These are phyloP conservation scores for Erannis defoliaria DNA, from an alignment of 2,888 invertebrate species.

Conservation along the genomic window DNA sequence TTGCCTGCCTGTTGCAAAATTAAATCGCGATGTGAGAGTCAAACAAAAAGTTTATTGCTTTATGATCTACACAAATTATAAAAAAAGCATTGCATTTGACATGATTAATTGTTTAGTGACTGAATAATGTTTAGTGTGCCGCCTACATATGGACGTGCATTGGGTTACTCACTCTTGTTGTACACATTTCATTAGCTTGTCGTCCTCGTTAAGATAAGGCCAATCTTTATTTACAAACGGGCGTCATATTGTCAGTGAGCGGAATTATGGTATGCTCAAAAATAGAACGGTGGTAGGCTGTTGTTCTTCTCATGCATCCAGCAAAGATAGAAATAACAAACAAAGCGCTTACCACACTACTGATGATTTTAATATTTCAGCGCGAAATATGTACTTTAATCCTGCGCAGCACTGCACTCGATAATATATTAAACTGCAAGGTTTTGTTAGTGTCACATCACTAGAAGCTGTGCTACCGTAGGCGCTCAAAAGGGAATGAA, in stretches of 20 bases:
- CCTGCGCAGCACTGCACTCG: too few species aligned
- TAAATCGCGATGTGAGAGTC: slow-evolving; percentile 39
- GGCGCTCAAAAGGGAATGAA: too few species aligned
- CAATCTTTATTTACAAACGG: slow-evolving; percentile 14
- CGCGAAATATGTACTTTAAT: too few species aligned
- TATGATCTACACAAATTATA: slow-evolving; percentile 29
- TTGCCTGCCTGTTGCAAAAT: too few species aligned
- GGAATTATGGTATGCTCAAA: slow-evolving; percentile 5
- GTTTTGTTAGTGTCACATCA: too few species aligned
- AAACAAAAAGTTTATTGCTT: slow-evolving; percentile 23
- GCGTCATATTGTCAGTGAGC: slow-evolving; percentile 1
- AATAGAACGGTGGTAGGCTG: slow-evolving; percentile 10
- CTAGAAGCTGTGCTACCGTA: too few species aligned
- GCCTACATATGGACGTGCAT: slow-evolving; percentile 4
- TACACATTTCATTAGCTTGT: slow-evolving; percentile 7
- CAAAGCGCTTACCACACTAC: background rate
- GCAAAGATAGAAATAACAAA: background rate
- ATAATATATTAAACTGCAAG: too few species aligned
- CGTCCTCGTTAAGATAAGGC: slow-evolving; percentile 10
- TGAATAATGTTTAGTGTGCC: slow-evolving; percentile 10
- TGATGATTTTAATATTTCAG: background rate
- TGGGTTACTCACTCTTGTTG: slow-evolving; percentile 14
- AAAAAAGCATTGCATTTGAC: slow-evolving; percentile 10
- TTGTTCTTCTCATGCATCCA: background rate
- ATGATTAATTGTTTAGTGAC: slow-evolving; percentile 16